Evolutionary conservation across 2,113 vertebrate species (phyloP), one percentile per base, ranked within the genome.

Genomic region (Proteles cristata): DNA sequence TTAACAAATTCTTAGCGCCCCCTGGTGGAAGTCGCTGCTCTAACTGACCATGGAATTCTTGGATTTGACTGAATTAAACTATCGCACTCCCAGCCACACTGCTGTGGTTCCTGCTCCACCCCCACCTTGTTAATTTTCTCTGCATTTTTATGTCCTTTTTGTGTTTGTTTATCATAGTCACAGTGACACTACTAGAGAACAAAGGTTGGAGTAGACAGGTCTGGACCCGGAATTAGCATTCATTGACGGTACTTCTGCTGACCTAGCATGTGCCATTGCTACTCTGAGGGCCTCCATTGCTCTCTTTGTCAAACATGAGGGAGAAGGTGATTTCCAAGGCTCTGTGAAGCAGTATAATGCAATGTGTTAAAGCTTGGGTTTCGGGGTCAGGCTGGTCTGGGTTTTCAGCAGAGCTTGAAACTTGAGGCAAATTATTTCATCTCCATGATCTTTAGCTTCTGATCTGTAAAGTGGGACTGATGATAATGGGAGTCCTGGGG

Each of bases 21-120:
- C 68, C 97, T 96, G 39, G 89, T 86, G 98, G 95, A 66, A 7
- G 10, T 23, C 1, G 1, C 43, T 33, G 45, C 48, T 85, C 31
- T 25, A 3, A 7, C 9, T 2, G 4, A 50, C 16, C 5, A 0
- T 28, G 84, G 55, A 45, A 25, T 66, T 73, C 77, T 35, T 43
- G 58, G 73, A 12, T 63, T 74, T 76, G 6, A 15, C 26, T 35
- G 48, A 58, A 14, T 0, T 86, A 74, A 92, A 65, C 26, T 45
- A 43, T 9, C 0, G 23, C 39, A 5, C 80, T 76, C 7, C 88
- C 26, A 23, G 17, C 11, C n/a, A 2, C 23, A 2, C 31, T 2
- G 16, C 69, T 31, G 23, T 19, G 39, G 33, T 61, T 25, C 74
- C 45, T 1, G 1, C 26, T 35, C 39, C 11, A 7, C 16, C n/a